These are phyloP conservation scores for Apolygus lucorum DNA, from an alignment of 1,140 invertebrate genomes.

Conservation along the genomic window DNA sequence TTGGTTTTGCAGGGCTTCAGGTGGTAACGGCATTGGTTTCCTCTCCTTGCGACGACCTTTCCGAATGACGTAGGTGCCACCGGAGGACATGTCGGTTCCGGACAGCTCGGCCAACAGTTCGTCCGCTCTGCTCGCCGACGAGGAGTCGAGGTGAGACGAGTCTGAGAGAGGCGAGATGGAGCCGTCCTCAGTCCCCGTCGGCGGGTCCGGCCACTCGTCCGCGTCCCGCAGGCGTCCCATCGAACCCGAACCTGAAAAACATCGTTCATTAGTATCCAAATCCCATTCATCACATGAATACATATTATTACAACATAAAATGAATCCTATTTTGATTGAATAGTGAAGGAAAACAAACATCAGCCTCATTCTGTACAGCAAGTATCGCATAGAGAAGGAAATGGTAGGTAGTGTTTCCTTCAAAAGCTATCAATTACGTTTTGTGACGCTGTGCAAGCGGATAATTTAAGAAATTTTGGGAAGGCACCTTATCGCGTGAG, in stretches of 20 bases:
- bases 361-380: too few relatives aligned
- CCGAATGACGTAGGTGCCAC: conserved; percentile 63
- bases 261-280: too few relatives aligned
- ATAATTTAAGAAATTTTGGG: too few relatives aligned
- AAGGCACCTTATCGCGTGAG: too few relatives aligned
- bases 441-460: too few relatives aligned
- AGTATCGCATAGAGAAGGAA: too few relatives aligned
- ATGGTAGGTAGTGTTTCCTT: too few relatives aligned
- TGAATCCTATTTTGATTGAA: too few relatives aligned
- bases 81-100: conserved; percentile 48
- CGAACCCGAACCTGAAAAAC: conserved; percentile 33
- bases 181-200: conserved; percentile 54
- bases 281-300: too few relatives aligned
- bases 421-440: too few relatives aligned
- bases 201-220: conserved; percentile 57
- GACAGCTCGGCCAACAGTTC: conserved; percentile 42
- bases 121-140: conserved; percentile 33
- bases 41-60: conserved; percentile 51
- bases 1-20: conserved; percentile 27
- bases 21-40: conserved; percentile 42
- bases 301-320: too few relatives aligned
- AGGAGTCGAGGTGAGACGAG: conserved; percentile 37
- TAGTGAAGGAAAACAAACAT: too few relatives aligned
- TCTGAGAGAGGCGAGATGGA: conserved; percentile 58
- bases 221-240: conserved; percentile 45